A percentile compares a stretch with the other conserved stretches of the same genome.
Conservation (phyloP, 30 jellyfish, hydroid and myxozoan genomes). For the Cassiopea xamachana region DNA sequence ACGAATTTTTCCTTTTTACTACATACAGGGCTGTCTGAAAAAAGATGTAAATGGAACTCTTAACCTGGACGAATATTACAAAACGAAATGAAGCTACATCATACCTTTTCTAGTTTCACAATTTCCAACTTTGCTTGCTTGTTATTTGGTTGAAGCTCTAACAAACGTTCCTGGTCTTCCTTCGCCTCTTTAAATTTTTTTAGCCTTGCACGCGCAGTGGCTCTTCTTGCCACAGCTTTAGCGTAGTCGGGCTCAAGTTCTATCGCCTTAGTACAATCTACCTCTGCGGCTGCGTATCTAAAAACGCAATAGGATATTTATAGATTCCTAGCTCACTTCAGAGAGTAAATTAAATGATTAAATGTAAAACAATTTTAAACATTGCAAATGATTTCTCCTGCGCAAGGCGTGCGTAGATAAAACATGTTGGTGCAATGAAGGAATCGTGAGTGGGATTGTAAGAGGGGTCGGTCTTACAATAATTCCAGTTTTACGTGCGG, state of each 20-base stretch:
- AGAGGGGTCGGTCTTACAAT: too few relatives aligned
- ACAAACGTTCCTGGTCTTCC: slow-evolving; percentile 71
- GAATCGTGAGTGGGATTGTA: too few relatives aligned
- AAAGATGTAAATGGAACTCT: too few relatives aligned
- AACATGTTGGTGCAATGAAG: too few relatives aligned
- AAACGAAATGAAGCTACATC: background rate
- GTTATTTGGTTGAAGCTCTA: slow-evolving; percentile 79
- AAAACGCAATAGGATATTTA: background rate
- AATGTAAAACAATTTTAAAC: too few relatives aligned
- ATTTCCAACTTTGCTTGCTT: slow-evolving; percentile 79
- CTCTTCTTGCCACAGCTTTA: slow-evolving; percentile 95
- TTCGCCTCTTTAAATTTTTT: slow-evolving; percentile 76
- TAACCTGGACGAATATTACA: too few relatives aligned
- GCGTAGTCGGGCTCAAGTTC: slow-evolving; percentile 80
- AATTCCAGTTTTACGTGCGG: too few relatives aligned
- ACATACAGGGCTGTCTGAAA: too few relatives aligned
- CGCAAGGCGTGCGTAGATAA: too few relatives aligned
- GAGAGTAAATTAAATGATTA: background rate
- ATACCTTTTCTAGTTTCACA: slow-evolving; percentile 78
- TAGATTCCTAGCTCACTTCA: background rate
- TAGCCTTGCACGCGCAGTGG: slow-evolving; percentile 88
- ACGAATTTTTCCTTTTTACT: too few relatives aligned
- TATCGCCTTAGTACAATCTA: slow-evolving; percentile 84
- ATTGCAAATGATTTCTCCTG: too few relatives aligned
- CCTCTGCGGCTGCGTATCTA: slow-evolving; percentile 97